Evolutionary conservation across 2,113 vertebrate species (phyloP).

Genomic region (Phylloscopus trochiloides): DNA sequence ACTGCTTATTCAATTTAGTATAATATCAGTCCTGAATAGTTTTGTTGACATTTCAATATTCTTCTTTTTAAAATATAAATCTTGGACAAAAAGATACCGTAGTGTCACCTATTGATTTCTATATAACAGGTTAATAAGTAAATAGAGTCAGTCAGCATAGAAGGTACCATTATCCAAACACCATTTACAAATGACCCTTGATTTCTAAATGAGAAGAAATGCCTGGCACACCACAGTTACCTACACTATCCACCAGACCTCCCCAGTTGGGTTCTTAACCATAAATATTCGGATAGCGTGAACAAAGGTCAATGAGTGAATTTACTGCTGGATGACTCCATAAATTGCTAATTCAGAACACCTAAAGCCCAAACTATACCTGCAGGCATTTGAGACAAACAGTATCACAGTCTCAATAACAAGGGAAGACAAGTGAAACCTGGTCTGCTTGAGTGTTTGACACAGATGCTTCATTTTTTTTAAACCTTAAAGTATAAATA

Average conservation of each 20-base stretch:
- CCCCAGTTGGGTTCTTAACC: background rate
- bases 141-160: background rate
- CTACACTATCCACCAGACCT: background rate
- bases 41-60: background rate
- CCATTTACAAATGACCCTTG: background rate
- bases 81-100: background rate
- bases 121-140: background rate
- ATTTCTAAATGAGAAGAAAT: background rate
- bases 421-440: background rate
- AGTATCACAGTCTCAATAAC: background rate
- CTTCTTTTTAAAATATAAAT: background rate
- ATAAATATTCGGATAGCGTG: background rate
- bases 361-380: slow-evolving; percentile 9
- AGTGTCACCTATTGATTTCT: background rate
- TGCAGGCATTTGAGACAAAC: background rate
- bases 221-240: background rate
- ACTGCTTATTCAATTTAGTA: background rate
- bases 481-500: background rate
- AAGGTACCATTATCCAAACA: background rate
- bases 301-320: slow-evolving; percentile 24
- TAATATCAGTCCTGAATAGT: background rate
- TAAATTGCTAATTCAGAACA: slow-evolving; percentile 19
- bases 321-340: slow-evolving; percentile 17
- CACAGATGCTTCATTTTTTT: background rate
- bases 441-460: background rate